Conservation (phyloP, 2,113 vertebrate species). For the Morone chrysops region DNA sequence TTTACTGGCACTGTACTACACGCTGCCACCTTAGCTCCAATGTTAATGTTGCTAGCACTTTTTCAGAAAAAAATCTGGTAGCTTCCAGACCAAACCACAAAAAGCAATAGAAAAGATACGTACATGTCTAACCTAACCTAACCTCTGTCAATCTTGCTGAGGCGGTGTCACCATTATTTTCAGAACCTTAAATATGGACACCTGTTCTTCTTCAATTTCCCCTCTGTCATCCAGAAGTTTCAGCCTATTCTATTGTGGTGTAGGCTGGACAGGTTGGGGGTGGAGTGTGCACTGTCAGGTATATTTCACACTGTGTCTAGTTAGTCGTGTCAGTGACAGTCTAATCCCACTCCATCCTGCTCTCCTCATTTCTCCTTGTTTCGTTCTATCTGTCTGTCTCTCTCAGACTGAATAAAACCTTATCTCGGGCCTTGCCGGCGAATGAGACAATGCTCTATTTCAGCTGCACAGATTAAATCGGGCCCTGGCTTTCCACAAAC, state of each 20-base stretch:
- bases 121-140: background rate
- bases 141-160: background rate
- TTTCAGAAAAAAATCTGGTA: no score
- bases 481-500: slow-evolving; percentile 52
- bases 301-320: slow-evolving; percentile 57
- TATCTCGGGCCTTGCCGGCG: slow-evolving; percentile 3
- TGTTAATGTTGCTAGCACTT: no score
- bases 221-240: slow-evolving; percentile 41
- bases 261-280: slow-evolving; percentile 29
- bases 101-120: background rate
- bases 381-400: slow-evolving; percentile 3
- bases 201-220: slow-evolving; percentile 13
- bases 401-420: slow-evolving; percentile 27
- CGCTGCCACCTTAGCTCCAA: no score
- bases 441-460: slow-evolving; percentile 56
- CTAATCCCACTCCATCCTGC: slow-evolving; percentile 57
- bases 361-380: slow-evolving; percentile 42
- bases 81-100: background rate
- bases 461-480: slow-evolving; percentile 66
- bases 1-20: no score
- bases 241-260: slow-evolving; percentile 7
- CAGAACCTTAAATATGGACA: background rate
- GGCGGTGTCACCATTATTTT: slow-evolving; percentile 19
- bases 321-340: slow-evolving; percentile 58
- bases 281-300: slow-evolving; percentile 24